Evolutionary conservation across 1,140 invertebrate genomes (phyloP).

Genomic region (Lepeophtheirus salmonis): DNA sequence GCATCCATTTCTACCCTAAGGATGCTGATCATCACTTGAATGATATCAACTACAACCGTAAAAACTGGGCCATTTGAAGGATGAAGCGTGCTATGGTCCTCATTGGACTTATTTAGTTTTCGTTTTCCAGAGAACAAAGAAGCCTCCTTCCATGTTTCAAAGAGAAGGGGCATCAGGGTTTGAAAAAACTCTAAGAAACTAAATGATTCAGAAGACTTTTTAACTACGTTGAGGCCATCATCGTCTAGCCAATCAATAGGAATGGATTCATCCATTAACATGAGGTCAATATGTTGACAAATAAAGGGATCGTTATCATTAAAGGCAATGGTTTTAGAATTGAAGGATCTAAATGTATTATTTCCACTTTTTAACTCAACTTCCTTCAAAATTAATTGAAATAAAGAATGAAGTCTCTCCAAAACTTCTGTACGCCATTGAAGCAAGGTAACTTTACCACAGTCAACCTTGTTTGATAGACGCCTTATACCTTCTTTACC

Average conservation of each 20-base stretch:
- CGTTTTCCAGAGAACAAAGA: background rate
- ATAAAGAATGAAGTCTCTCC: background rate
- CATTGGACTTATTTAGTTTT: too few species aligned
- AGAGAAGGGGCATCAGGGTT: background rate
- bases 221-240: background rate
- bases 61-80: background rate
- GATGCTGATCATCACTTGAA: background rate
- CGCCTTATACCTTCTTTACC: background rate
- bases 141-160: background rate
- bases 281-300: background rate
- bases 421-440: background rate
- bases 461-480: background rate
- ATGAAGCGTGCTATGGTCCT: background rate
- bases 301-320: background rate
- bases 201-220: background rate
- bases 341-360: too few species aligned
- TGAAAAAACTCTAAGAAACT: background rate
- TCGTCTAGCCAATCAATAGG: background rate
- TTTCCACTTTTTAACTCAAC: background rate
- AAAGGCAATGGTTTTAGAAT: too few species aligned
- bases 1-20: too few species aligned
- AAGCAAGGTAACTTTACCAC: background rate
- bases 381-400: background rate
- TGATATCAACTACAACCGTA: background rate
- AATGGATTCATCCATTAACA: background rate